phyloP scores from a whole-genome alignment of 2,888 invertebrate species.

The Sturmia bella region DNA sequence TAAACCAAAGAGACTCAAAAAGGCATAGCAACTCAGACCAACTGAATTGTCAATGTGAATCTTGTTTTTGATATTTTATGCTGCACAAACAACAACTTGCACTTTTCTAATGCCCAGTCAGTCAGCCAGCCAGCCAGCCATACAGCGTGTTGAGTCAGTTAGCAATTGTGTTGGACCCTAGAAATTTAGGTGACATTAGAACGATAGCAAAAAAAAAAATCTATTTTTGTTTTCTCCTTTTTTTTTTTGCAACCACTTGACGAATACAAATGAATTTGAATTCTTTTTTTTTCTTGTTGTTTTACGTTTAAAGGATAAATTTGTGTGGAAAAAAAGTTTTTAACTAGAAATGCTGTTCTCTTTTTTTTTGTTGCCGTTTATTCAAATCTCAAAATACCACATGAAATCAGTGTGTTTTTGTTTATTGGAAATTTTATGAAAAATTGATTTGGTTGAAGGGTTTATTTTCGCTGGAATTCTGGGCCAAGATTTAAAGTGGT shows the following conservation, averaged over 20 bases:
- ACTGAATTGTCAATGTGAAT: constrained; percentile 56
- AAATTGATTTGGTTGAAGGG: constrained; percentile 51
- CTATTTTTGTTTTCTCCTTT: neutral
- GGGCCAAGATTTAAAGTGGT: constrained; percentile 16
- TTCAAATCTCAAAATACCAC: constrained; percentile 40
- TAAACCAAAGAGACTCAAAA: constrained; percentile 6
- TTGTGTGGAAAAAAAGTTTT: constrained; percentile 4
- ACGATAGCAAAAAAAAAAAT: neutral
- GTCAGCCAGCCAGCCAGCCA: neutral
- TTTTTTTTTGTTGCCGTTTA: constrained; percentile 10
- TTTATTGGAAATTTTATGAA: constrained; percentile 42
- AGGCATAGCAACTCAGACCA: constrained; percentile 27
- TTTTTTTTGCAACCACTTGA: constrained; percentile 35
- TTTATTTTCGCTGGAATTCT: constrained; percentile 4
- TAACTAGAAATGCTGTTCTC: neutral
- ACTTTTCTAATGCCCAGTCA: neutral
- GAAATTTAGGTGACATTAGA: constrained; percentile 42
- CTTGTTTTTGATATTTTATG: constrained; percentile 57
- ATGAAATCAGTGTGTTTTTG: constrained; percentile 37
- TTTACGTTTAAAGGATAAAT: constrained; percentile 26
- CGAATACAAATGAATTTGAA: constrained; percentile 43
- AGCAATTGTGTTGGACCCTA: constrained; percentile 33
- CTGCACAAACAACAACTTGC: constrained; percentile 1
- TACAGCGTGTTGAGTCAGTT: constrained; percentile 30
- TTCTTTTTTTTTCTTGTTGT: too few species aligned